Conservation (phyloP, 1,140 invertebrate genomes). For the Aphis craccivora region DNA sequence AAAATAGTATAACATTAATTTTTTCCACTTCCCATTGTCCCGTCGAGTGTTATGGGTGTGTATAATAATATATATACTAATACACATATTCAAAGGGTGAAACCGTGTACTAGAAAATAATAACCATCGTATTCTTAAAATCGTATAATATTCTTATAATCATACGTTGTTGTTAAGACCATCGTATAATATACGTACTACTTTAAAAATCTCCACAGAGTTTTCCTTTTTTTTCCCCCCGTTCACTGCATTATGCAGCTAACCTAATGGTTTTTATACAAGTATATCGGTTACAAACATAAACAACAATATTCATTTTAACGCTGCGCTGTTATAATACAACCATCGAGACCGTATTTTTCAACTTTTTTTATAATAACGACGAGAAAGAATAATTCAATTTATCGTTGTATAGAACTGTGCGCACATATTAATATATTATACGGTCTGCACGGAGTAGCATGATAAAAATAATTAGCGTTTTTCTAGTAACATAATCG, state of each 20-base stretch:
- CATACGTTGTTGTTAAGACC: neutral
- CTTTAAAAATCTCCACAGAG: neutral
- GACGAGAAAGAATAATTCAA: neutral
- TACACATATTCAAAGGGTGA: neutral
- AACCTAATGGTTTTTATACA: conserved; percentile 5
- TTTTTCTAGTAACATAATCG: neutral
- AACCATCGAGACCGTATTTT: neutral
- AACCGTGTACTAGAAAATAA: neutral
- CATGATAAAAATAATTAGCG: conserved; percentile 1
- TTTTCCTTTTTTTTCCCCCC: neutral
- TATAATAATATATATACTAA: neutral
- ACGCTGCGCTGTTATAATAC: neutral
- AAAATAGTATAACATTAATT: neutral
- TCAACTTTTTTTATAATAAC: neutral
- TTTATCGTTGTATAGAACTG: neutral
- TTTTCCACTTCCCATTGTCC: neutral
- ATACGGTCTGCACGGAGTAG: neutral
- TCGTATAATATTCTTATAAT: conserved; percentile 15
- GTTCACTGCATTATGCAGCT: neutral
- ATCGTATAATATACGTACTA: neutral
- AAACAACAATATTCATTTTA: conserved; percentile 1
- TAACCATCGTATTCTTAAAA: neutral
- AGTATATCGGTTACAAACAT: conserved; percentile 16
- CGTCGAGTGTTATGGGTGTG: neutral
- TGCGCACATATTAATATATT: neutral